phyloP scores from a whole-genome alignment of 2,888 invertebrate genomes.

The Nomada fabriciana region DNA sequence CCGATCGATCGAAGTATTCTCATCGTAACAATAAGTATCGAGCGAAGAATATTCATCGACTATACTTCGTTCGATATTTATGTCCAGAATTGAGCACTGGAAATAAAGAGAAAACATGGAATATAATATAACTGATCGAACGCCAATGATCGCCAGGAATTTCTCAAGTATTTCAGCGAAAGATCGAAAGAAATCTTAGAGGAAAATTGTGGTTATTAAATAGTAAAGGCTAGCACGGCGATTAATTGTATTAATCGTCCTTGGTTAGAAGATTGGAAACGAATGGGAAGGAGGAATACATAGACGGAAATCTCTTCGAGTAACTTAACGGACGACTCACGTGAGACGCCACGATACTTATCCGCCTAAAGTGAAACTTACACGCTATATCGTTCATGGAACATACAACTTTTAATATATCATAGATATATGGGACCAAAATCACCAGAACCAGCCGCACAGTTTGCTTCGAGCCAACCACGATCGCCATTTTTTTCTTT shows the following conservation, averaged over 20 bases:
- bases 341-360: slow-evolving; percentile 72
- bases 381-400: slow-evolving; percentile 92
- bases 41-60: neutral
- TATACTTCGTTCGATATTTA: slow-evolving; percentile 7
- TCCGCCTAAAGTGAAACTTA: slow-evolving; percentile 69
- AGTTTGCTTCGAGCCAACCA: slow-evolving; percentile 61
- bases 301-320: slow-evolving; percentile 62
- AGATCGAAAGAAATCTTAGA: slow-evolving; percentile 43
- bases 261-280: neutral
- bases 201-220: slow-evolving; percentile 17
- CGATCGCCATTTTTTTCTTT: slow-evolving; percentile 51
- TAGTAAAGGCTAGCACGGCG: slow-evolving; percentile 16
- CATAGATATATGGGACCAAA: slow-evolving; percentile 99
- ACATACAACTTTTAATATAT: slow-evolving; percentile 97
- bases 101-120: too few species aligned
- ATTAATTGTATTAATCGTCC: neutral
- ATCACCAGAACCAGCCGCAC: slow-evolving; percentile 87
- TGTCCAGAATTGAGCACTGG: neutral
- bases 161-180: slow-evolving; percentile 18
- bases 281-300: slow-evolving; percentile 5
- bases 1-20: neutral
- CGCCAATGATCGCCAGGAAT: slow-evolving; percentile 20
- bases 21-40: slow-evolving; percentile 8
- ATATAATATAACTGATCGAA: too few species aligned
- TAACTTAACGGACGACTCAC: slow-evolving; percentile 76